Conservation (phyloP, 2,888 invertebrate species). For the Drosophila glabriapex region DNA sequence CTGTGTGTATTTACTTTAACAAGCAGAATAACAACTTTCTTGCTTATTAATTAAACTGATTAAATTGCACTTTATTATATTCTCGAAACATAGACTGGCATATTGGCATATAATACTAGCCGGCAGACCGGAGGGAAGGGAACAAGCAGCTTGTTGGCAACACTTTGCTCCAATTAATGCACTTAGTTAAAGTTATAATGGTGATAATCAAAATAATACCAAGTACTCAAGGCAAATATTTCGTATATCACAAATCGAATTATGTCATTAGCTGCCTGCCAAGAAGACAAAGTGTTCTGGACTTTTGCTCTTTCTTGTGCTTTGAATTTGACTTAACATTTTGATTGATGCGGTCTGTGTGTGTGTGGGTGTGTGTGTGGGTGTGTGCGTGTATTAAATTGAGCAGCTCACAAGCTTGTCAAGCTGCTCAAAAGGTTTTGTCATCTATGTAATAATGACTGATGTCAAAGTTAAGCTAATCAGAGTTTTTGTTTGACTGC, state of each 20-base stretch:
- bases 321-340: constrained; percentile 14
- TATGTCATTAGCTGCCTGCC: constrained; percentile 45
- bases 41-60: constrained; percentile 76
- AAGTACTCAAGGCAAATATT: constrained; percentile 27
- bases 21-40: constrained; percentile 22
- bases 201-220: constrained; percentile 50
- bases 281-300: constrained; percentile 12
- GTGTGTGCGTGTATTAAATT: neutral
- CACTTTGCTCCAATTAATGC: constrained; percentile 54
- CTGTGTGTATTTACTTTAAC: neutral
- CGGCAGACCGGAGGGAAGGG: neutral
- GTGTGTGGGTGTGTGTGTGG: constrained; percentile 2
- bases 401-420: constrained; percentile 8
- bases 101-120: constrained; percentile 4
- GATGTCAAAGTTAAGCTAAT: constrained; percentile 41
- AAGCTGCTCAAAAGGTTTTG: constrained; percentile 7
- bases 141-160: constrained; percentile 5
- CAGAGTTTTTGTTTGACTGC: constrained; percentile 16
- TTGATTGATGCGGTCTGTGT: constrained; percentile 26
- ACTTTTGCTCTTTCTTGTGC: constrained; percentile 1
- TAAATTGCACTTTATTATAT: constrained; percentile 59
- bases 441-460: constrained; percentile 9
- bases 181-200: constrained; percentile 40
- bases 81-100: constrained; percentile 2
- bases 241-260: constrained; percentile 56